A percentile compares a stretch with the other conserved stretches of the same genome.
phyloP scores from a whole-genome alignment of 2,797 vertebrate genomes.

The Argya squamiceps region DNA sequence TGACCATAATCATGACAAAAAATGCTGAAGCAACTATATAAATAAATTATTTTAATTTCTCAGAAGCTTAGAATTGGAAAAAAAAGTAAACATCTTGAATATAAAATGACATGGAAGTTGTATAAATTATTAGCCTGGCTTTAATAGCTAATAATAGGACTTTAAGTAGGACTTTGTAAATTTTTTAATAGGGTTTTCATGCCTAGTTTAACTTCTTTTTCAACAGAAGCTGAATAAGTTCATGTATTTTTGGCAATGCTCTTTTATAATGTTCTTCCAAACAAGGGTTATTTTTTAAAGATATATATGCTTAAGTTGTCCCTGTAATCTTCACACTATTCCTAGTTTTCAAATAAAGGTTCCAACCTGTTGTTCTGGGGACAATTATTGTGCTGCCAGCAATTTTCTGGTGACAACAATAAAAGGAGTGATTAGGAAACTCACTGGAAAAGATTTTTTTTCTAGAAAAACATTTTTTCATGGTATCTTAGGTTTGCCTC shows the following conservation, averaged over 20 bases:
- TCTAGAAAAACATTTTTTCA: neutral
- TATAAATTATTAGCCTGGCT: neutral
- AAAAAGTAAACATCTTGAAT: neutral
- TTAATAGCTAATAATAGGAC: constrained; percentile 12
- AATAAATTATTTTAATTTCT: neutral
- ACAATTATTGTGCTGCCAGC: neutral
- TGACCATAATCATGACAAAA: neutral
- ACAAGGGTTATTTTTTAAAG: constrained; percentile 20
- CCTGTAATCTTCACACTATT: neutral
- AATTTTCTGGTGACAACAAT: neutral
- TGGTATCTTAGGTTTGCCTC: neutral
- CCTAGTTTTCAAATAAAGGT: neutral
- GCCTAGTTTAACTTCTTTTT: neutral
- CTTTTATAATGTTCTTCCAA: neutral
- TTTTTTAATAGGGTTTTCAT: constrained; percentile 14
- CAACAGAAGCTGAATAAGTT: neutral
- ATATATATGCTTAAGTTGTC: neutral
- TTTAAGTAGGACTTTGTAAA: neutral
- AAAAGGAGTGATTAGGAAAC: neutral
- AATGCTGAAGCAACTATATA: neutral
- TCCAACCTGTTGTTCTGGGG: neutral
- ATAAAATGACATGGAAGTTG: neutral
- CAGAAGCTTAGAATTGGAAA: neutral
- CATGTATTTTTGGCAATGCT: neutral
- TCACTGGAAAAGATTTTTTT: neutral